Base-by-base conservation (phyloP, 2,888 invertebrate species). In the Zeuzera pyrina region DNA sequence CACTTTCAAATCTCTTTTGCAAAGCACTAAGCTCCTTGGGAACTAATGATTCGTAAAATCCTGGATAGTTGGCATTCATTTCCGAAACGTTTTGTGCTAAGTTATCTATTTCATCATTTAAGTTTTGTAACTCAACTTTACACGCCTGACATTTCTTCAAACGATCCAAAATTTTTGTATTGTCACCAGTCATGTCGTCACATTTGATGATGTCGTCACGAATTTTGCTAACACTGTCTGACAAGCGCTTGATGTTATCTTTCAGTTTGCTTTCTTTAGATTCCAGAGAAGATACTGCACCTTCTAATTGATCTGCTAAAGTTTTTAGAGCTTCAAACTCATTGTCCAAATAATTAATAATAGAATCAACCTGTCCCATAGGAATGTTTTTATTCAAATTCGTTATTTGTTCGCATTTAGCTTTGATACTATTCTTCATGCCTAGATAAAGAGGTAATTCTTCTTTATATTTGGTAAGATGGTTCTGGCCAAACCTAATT, bases 161-260 rank as follows among this genome's bases (percentile, higher is more conserved):
- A 33, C 95, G 88, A 43, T 90, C 89, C 33, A 95, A 84, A 35
- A 97, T 91, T 57, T 93, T 93, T 1, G 87, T 86, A 52, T 95
- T 94, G 46, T 93, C 92, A 0, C 97, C 96, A 2, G 93, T 92
- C 72, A 94, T 87, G 55, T 95, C 95, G 58, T 95, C 95, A 57
- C 94, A 95, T 65, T 92, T 92, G 24, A 93, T 91, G n/a, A 95
- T 88, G 24, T 90, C 89, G 56, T 95, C 94, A 11, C 94, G 88
- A 12, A 94, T 84, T 59, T 87, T 88, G 10, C 89, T 88, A 0
- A 95, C 86, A 38, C 84, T 85, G 38, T 91, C 92, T 3, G 89
- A 88, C 0, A 89, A 84, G 3, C 76, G 77, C 69, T 93, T 94
- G 11, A 94, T 88, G 13, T 88, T 88, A 28, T 87, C 86, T 42